Percentiles rank a stretch among this genome's conserved stretches.
These are phyloP conservation scores for Lerista edwardsae DNA, from an alignment of 2,797 vertebrate species.

Conservation along the genomic window DNA sequence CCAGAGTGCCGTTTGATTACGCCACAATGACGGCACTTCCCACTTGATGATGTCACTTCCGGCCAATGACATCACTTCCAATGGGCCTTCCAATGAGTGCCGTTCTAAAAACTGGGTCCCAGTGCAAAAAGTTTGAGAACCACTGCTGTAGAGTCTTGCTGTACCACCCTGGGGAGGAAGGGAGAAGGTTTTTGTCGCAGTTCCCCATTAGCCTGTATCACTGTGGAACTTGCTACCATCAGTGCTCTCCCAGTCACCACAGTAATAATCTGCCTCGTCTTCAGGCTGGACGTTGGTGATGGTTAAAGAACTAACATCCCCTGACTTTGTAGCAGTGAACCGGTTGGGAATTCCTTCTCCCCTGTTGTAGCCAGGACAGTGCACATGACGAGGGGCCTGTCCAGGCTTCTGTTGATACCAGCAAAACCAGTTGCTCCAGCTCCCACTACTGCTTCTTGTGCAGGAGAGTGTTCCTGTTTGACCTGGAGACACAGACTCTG, in stretches of 20 bases:
- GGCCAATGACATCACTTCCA: too few relatives aligned
- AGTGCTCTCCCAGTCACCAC: neutral
- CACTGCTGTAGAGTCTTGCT: too few relatives aligned
- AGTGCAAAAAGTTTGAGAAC: too few relatives aligned
- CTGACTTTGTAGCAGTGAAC: constrained; percentile 15
- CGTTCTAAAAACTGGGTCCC: too few relatives aligned
- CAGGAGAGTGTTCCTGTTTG: neutral
- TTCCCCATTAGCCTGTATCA: constrained; percentile 1
- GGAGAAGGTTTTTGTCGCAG: neutral
- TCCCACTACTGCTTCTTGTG: neutral
- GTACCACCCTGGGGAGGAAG: too few relatives aligned
- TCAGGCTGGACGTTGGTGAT: neutral
- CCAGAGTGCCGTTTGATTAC: too few relatives aligned
- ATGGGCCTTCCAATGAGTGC: too few relatives aligned
- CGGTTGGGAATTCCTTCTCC: neutral
- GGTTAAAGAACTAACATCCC: neutral
- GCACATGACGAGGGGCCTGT: neutral
- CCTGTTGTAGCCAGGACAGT: accelerated
- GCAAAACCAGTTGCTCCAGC: accelerated
- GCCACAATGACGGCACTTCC: too few relatives aligned
- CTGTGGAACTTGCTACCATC: neutral
- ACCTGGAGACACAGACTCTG: neutral
- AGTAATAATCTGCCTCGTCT: constrained; percentile 8
- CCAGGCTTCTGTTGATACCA: neutral
- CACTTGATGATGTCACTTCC: too few relatives aligned